Evolutionary conservation across 2,113 vertebrate genomes (phyloP), one percentile per base, ranked within the genome.

Genomic region (Miniopterus natalensis): DNA sequence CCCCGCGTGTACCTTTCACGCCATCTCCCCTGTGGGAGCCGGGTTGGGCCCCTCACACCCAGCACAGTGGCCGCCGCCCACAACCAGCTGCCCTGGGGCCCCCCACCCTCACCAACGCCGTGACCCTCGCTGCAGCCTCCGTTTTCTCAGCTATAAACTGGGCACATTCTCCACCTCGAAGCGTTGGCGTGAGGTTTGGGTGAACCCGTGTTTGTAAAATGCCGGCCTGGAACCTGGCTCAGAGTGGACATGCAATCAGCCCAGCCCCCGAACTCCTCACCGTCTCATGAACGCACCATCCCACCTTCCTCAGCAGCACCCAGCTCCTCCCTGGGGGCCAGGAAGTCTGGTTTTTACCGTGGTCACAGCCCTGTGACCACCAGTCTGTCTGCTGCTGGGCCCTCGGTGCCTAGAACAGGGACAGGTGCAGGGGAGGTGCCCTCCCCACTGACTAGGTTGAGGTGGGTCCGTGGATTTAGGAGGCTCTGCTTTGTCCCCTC

Each of bases 121-220:
- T 21, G 49, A 49, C 85, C 23, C n/a, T 13, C 53, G 3, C 3
- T 8, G 42, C 47, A 31, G 10, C 57, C 77, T 84, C 0, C 0
- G 29, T n/a, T 36, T 80, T 23, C 66, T 61, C 21, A 3, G 23
- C 89, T 12, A 10, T 7, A 18, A 18, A 51, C 17, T 0, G 13
- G 45, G 2, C 3, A 0, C 3, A 0, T 4, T 15, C 0, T 20
- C 21, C 2, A 15, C 81, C 45, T 36, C 8, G 11, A 10, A 57
- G 40, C 17, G 14, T 9, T 40, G 7, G 0, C 0, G 1, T 42
- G 27, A 47, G 18, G 49, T 15, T 4, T 8, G 25, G 8, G 6
- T 0, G 15, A 51, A 14, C 31, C 51, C 2, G 1, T 1, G 17
- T 29, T 8, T 79, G 10, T 68, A 23, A 17, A 8, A 36, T 18